Evolutionary conservation across 2,797 vertebrate species (phyloP).

Genomic region (Chaunax sp.): DNA sequence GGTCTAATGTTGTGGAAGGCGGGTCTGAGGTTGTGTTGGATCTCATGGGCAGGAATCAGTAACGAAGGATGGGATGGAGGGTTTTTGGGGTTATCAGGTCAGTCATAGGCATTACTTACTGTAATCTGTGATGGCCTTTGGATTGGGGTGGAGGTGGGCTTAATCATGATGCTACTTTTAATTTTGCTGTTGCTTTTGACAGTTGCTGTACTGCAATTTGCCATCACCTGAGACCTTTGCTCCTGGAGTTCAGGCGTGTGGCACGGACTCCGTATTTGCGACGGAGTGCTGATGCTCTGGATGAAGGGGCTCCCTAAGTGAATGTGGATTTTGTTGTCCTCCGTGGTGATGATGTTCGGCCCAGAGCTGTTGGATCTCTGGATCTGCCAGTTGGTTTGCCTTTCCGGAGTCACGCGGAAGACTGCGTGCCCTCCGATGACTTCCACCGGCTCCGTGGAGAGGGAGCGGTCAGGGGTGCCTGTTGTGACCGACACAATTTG

Average conservation of each 20-base stretch:
- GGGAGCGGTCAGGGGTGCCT: slow-evolving; percentile 86
- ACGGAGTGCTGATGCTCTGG: slow-evolving; percentile 85
- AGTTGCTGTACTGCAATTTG: slow-evolving; percentile 84
- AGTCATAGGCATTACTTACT: slow-evolving; percentile 98
- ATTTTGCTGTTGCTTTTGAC: slow-evolving; percentile 93
- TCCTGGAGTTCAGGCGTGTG: slow-evolving; percentile 84
- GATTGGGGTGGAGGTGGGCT: slow-evolving; percentile 92
- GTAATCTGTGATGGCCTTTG: slow-evolving; percentile 96
- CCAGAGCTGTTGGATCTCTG: slow-evolving; percentile 94
- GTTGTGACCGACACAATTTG: slow-evolving; percentile 90
- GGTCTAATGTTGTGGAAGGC: slow-evolving; percentile 35
- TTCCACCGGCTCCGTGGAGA: slow-evolving; percentile 87
- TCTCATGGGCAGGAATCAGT: slow-evolving; percentile 67
- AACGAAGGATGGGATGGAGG: slow-evolving; percentile 69
- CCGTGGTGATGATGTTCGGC: slow-evolving; percentile 95
- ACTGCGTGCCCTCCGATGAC: slow-evolving; percentile 87
- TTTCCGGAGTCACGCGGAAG: slow-evolving; percentile 93
- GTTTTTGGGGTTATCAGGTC: slow-evolving; percentile 72
- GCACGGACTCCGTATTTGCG: slow-evolving; percentile 84
- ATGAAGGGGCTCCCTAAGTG: slow-evolving; percentile 94
- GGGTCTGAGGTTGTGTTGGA: slow-evolving; percentile 62
- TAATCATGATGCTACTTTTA: slow-evolving; percentile 98
- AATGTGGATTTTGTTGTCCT: slow-evolving; percentile 99
- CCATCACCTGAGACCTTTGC: slow-evolving; percentile 87
- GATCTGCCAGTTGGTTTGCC: slow-evolving; percentile 92